phyloP scores from a whole-genome alignment of 2,888 invertebrate genomes.

The Trissolcus brochymenae region DNA sequence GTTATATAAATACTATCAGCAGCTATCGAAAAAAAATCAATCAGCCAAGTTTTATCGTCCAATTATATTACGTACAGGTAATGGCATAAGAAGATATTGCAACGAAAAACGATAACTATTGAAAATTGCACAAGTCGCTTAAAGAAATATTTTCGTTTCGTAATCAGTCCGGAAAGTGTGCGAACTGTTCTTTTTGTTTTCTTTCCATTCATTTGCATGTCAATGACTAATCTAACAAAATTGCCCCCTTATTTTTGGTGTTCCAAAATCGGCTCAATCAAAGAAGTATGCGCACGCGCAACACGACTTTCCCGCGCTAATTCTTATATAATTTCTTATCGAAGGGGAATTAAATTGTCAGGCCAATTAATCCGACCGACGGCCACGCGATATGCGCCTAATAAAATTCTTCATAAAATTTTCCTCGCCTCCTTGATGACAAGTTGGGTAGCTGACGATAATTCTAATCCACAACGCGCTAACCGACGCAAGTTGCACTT shows the following conservation, averaged over 20 bases:
- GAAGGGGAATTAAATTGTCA: conserved; percentile 3
- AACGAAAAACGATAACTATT: conserved; percentile 10
- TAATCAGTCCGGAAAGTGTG: not conserved
- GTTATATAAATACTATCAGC: not conserved
- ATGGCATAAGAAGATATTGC: conserved; percentile 1
- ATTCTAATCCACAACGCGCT: not conserved
- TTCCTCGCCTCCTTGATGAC: not conserved
- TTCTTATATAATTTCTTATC: not conserved
- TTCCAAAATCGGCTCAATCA: not conserved
- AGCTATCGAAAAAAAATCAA: conserved; percentile 3
- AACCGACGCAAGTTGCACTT: conserved; percentile 29
- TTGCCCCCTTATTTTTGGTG: too few relatives aligned
- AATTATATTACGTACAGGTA: conserved; percentile 9
- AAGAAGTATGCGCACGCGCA: not conserved
- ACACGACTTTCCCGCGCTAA: not conserved
- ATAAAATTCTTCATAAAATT: not conserved
- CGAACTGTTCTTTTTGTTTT: not conserved
- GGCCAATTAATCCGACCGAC: not conserved
- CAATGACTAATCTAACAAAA: not conserved
- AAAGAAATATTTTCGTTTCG: not conserved
- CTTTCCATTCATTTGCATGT: not conserved
- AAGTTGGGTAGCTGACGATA: not conserved
- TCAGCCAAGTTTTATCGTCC: not conserved
- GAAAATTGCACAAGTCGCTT: not conserved
- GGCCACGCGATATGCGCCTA: not conserved